Conservation (phyloP, 2,113 vertebrate genomes). For the Daphoenositta chrysoptera region DNA sequence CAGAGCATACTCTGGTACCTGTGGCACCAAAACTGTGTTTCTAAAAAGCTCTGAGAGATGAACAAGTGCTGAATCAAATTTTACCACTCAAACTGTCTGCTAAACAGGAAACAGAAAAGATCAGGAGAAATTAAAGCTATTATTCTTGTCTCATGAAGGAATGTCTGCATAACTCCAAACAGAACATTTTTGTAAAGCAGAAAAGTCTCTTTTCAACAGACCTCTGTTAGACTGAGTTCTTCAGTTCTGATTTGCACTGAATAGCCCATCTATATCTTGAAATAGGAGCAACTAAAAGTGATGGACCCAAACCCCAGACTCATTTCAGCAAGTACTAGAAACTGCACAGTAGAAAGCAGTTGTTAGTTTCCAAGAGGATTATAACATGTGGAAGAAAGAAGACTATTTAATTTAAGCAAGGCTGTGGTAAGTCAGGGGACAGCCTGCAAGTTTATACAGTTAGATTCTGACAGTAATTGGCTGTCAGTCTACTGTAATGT, state of each 20-base stretch:
- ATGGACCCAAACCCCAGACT: neutral
- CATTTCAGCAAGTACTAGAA: neutral
- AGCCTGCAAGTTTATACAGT: neutral
- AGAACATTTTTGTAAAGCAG: slow-evolving; percentile 1
- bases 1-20: neutral
- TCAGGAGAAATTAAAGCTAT: neutral
- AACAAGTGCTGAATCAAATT: neutral
- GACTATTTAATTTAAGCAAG: neutral
- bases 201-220: neutral
- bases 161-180: slow-evolving; percentile 23
- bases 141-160: neutral
- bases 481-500: neutral
- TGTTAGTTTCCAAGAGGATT: neutral
- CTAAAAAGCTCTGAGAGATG: neutral
- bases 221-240: neutral
- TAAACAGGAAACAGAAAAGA: neutral
- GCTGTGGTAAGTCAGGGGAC: neutral
- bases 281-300: neutral
- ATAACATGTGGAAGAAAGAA: neutral
- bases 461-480: neutral
- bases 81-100: neutral
- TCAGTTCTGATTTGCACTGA: neutral
- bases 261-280: neutral
- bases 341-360: neutral
- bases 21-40: neutral